These are phyloP conservation scores for Automeris io DNA, from an alignment of 2,888 invertebrate genomes.

Conservation along the genomic window DNA sequence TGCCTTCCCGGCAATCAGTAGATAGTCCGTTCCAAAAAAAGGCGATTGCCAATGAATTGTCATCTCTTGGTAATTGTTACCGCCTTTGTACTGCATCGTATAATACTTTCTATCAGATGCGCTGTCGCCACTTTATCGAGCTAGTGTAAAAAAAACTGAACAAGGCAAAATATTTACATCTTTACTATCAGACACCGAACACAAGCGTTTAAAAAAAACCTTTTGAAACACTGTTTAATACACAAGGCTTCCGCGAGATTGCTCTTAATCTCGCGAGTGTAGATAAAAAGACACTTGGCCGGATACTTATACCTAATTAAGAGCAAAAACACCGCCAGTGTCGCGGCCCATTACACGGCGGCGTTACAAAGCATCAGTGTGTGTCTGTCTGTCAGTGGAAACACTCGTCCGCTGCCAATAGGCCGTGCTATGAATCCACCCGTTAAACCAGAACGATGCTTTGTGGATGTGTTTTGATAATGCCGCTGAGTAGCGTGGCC, in stretches of 20 bases:
- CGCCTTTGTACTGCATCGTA: too few species aligned
- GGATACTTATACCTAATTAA: slow-evolving; percentile 71
- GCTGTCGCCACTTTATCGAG: too few species aligned
- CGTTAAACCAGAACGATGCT: slow-evolving; percentile 50
- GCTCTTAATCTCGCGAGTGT: neutral
- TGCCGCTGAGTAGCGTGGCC: slow-evolving; percentile 5
- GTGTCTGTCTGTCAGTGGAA: slow-evolving; percentile 32
- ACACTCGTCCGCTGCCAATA: slow-evolving; percentile 35
- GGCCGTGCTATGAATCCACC: slow-evolving; percentile 50
- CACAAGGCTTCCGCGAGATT: neutral
- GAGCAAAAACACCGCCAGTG: slow-evolving; percentile 52
- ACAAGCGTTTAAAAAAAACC: slow-evolving; percentile 1
- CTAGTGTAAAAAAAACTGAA: too few species aligned
- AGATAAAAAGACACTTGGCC: slow-evolving; percentile 30
- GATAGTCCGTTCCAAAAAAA: too few species aligned
- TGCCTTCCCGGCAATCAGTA: too few species aligned
- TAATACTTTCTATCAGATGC: too few species aligned
- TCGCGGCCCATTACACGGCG: slow-evolving; percentile 53
- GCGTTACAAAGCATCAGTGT: slow-evolving; percentile 33
- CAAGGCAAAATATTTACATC: too few species aligned
- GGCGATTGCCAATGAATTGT: too few species aligned
- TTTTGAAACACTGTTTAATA: slow-evolving; percentile 1
- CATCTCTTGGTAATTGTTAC: too few species aligned
- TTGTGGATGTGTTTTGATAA: slow-evolving; percentile 40
- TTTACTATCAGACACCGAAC: neutral